Conservation (phyloP, 2,888 invertebrate genomes). For the Nomada fabriciana region DNA sequence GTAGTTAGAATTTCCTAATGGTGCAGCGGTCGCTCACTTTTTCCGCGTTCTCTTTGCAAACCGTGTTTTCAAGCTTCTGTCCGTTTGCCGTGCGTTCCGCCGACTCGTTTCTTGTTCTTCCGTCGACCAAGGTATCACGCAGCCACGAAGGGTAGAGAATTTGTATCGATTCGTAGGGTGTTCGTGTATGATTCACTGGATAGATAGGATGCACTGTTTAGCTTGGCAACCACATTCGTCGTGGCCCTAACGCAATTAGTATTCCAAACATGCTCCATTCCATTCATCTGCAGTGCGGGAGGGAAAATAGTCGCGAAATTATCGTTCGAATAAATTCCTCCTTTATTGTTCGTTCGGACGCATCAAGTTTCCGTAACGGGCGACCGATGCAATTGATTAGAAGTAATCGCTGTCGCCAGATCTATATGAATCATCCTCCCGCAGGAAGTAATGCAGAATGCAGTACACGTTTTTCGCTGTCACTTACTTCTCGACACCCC, state of each 20-base stretch:
- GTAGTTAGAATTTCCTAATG: conserved; percentile 40
- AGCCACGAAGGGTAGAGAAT: conserved; percentile 19
- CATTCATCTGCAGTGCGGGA: conserved; percentile 15
- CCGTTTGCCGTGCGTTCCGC: background rate
- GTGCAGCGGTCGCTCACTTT: background rate
- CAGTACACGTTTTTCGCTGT: background rate
- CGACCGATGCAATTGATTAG: background rate
- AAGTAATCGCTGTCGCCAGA: background rate
- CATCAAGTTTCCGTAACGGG: background rate
- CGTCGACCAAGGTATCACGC: background rate
- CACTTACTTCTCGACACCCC: background rate
- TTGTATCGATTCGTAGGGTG: conserved; percentile 47
- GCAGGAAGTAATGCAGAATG: background rate
- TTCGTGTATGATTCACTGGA: conserved; percentile 44
- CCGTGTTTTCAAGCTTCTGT: background rate
- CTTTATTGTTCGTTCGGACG: background rate
- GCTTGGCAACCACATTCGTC: conserved; percentile 51
- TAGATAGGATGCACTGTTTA: conserved; percentile 26
- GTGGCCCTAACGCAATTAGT: conserved; percentile 31
- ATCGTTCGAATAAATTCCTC: background rate
- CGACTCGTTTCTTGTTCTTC: background rate
- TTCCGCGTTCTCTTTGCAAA: background rate
- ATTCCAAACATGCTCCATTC: conserved; percentile 36
- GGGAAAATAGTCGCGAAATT: background rate
- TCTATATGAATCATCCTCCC: background rate